Evolutionary conservation across 1,140 invertebrate genomes (phyloP), one percentile per base, ranked within the genome.

Genomic region (Hermatobates lingyangjiaoensis): DNA sequence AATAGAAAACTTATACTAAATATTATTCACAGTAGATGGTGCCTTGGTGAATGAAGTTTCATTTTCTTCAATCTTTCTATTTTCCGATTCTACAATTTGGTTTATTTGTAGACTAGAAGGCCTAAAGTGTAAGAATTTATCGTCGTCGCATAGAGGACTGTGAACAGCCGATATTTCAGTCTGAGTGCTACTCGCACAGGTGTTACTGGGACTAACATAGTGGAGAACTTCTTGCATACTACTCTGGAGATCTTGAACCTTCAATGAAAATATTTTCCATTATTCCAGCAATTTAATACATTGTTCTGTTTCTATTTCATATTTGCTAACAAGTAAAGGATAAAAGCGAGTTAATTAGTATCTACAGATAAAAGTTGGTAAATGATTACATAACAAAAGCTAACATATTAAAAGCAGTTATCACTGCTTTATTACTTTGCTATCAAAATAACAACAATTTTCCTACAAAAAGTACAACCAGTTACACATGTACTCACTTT

Each of bases 121-220:
- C n/a, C n/a, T n/a, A n/a, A n/a, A n/a, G n/a, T n/a, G n/a, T n/a
- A n/a, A n/a, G 5, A 10, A 4, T 18, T 15, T 34, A 14, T 26
- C 42, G 1, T 26, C 20, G n/a, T 26, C 45, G 24, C 54, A 55
- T 34, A 54, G 49, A 3, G 81, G 81, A 1, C 80, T 83, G 58
- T 78, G 72, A 4, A 84, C 79, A 1, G 81, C 81, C 15, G 76
- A 70, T 52, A 85, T 77, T 67, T 86, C 83, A 0, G 83, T 85
- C 67, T 86, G 83, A 2, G 82, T 84, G 23, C 46, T 28, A 18
- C 46, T 51, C 58, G 67, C 72, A 64, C 55, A 67, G 61, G 58
- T 64, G 64, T 54, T 69, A 66, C 56, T 66, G 66, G 12, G 74
- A 71, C 51, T 58, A 62, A 83, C 76, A 27, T 77, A 80, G 48